These are phyloP conservation scores for Triplophysa siluroides DNA, from an alignment of 2,113 vertebrate species.

Conservation along the genomic window DNA sequence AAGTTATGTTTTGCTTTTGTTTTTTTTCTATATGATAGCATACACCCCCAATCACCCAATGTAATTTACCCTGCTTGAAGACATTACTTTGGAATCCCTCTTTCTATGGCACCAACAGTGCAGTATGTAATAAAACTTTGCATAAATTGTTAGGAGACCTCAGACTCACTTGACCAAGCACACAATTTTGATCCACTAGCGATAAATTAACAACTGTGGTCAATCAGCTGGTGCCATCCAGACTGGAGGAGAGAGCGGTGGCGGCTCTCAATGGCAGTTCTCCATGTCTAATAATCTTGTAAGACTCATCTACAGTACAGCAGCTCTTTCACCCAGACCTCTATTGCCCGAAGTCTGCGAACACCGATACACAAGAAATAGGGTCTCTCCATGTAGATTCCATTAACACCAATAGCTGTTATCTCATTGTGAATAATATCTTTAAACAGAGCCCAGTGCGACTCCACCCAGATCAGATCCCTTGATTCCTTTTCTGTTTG, in stretches of 20 bases:
- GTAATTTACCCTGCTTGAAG: background rate
- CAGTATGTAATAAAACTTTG: background rate
- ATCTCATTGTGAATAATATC: background rate
- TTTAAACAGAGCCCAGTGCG: background rate
- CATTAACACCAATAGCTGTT: background rate
- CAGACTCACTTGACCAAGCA: no score
- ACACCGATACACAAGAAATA: background rate
- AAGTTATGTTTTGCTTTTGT: background rate
- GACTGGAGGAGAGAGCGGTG: background rate
- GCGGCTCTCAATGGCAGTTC: background rate
- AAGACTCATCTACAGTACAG: conserved; percentile 13
- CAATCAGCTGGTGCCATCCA: background rate
- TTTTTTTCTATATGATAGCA: background rate
- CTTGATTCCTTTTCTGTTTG: background rate
- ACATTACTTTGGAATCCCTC: no score
- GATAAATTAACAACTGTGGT: background rate
- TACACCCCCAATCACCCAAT: background rate
- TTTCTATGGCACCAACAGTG: background rate
- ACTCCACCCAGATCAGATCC: background rate
- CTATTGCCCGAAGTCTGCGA: background rate
- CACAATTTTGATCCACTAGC: no score
- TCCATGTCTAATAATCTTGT: conserved; percentile 24
- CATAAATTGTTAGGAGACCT: no score
- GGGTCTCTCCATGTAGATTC: background rate
- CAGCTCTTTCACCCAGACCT: background rate